phyloP scores from a whole-genome alignment of 2,797 vertebrate species.

The Hippocampus kuda region DNA sequence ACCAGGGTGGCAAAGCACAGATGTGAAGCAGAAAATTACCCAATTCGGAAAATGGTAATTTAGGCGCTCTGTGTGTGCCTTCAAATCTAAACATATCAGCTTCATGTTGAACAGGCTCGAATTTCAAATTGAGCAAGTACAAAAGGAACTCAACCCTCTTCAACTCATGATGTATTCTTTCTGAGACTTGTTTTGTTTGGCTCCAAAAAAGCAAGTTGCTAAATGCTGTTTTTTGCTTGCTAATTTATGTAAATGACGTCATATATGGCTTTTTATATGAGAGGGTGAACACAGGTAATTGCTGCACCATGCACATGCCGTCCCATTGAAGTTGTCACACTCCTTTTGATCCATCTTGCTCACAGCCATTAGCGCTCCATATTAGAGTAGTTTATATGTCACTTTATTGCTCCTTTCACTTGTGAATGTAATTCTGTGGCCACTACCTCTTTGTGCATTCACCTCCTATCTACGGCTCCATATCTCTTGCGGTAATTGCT shows the following conservation, averaged over 20 bases:
- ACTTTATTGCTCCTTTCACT: slow-evolving; percentile 58
- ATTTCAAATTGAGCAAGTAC: too few species aligned
- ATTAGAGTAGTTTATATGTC: slow-evolving; percentile 69
- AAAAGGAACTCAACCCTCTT: too few species aligned
- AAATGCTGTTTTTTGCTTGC: neutral
- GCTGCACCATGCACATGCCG: neutral
- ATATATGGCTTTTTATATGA: neutral
- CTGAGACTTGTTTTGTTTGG: neutral
- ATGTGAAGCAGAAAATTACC: too few species aligned
- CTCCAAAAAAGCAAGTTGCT: neutral
- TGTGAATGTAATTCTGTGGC: slow-evolving; percentile 59
- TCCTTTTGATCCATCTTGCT: slow-evolving; percentile 54
- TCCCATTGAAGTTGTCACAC: slow-evolving; percentile 22
- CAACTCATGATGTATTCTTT: too few species aligned
- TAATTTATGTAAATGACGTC: neutral
- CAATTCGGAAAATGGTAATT: too few species aligned
- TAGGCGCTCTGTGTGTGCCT: too few species aligned
- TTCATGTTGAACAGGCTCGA: too few species aligned
- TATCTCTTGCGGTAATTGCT: slow-evolving; percentile 71
- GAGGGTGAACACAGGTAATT: neutral
- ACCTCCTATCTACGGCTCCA: slow-evolving; percentile 61
- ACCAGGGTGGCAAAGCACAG: too few species aligned
- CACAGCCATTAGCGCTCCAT: slow-evolving; percentile 62
- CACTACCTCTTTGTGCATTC: slow-evolving; percentile 52
- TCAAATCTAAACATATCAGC: too few species aligned